Conservation (phyloP, 2,113 vertebrate species). For the Scomber colias region DNA sequence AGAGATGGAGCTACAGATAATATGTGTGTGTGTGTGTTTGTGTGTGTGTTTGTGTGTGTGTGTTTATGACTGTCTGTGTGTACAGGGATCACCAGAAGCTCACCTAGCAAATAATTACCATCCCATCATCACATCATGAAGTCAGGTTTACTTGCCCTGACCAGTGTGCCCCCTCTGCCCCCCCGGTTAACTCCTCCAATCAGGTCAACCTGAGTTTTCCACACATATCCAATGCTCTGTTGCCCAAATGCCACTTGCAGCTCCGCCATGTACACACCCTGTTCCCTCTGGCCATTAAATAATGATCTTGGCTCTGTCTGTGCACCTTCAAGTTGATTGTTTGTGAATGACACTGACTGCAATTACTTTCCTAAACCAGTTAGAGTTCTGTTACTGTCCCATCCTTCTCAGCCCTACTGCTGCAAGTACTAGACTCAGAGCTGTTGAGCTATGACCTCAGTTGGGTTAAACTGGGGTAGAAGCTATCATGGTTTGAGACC, state of each 20-base stretch:
- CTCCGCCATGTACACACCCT: not conserved
- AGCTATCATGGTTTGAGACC: constrained; percentile 28
- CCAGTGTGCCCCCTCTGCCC: not conserved
- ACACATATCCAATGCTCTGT: too few relatives aligned
- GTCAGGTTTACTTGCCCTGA: not conserved
- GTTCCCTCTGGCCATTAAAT: not conserved
- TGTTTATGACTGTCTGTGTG: not conserved
- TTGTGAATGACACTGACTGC: constrained; percentile 3
- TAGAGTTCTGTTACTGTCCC: not conserved
- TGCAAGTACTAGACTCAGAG: not conserved
- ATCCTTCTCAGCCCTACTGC: not conserved
- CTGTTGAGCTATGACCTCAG: constrained; percentile 38
- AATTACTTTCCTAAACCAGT: not conserved
- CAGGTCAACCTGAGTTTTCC: not conserved
- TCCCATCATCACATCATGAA: constrained; percentile 10
- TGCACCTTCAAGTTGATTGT: constrained; percentile 16
- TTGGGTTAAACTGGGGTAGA: constrained; percentile 18
- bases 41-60: constrained; percentile 28
- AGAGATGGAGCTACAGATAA: constrained; percentile 59
- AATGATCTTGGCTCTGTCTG: not conserved
- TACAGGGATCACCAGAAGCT: constrained; percentile 26
- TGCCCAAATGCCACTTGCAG: too few relatives aligned
- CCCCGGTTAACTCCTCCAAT: not conserved
- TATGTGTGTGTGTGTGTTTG: constrained; percentile 10
- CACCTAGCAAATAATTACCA: constrained; percentile 27